Base-by-base conservation (phyloP, 2,797 vertebrate genomes). In the Danio tinwini region DNA sequence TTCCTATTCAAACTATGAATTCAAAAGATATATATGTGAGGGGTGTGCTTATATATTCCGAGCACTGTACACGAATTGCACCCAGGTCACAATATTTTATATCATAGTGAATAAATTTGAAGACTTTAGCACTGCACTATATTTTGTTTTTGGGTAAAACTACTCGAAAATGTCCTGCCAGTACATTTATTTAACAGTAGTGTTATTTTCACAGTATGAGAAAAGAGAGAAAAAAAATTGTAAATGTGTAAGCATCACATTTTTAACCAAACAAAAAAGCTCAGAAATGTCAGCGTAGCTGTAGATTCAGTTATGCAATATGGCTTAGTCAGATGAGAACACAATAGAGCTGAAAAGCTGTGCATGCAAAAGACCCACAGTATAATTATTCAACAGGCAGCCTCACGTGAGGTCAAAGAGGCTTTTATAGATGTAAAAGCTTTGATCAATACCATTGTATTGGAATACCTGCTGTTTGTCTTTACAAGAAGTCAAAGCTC, bases 391-490 rank as follows among this genome's bases (percentile, higher is more conserved):
- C 52, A 44, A 62, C 40, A 42, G 59, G 12, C 19, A 56, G 40
- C 37, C 17, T 70, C 47, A 29, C 17, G 14, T 71, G 53, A 49
- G 76, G 17, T 62, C 45, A n/a, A 16, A 70, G n/a, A 70, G 56
- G 37, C 56, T 37, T 52, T 70, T 61, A 61, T 62, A 37, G 39
- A 29, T 37, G 47, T 50, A 62, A 63, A 61, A 71, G 69, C 63
- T 83, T 75, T 71, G 58, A 81, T 80, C 74, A 75, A 67, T 85
- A 71, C 53, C 21, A 69, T 52, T 80, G 19, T 45, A 62, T 19
- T 70, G 76, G n/a, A 74, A 59, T 55, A 61, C 63, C 59, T 69
- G 47, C 74, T 82, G 76, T 61, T 64, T 59, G 52, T 68, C 70
- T 52, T 61, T 74, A 61, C 39, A 75, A 68, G 65, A 69, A 62